Percentiles rank a stretch among this genome's conserved stretches.
Evolutionary conservation across 2,888 invertebrate species (phyloP).

Genomic region (Oscheius onirici): DNA sequence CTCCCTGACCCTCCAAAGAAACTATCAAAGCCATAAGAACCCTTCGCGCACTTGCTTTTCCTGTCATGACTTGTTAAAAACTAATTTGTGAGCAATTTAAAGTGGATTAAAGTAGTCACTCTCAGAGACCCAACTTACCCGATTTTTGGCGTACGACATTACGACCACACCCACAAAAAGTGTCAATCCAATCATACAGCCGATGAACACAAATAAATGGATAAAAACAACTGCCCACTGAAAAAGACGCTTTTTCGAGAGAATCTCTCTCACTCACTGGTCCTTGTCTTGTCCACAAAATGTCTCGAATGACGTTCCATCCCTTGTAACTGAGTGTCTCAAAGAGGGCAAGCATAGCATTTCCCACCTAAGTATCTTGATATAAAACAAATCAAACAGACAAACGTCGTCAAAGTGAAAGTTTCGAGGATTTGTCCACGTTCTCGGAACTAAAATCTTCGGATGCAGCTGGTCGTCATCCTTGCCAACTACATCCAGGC

Average conservation of each 20-base stretch:
- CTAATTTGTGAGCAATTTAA: too few species aligned
- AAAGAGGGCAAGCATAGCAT: slow-evolving; percentile 95
- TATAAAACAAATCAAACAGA: too few species aligned
- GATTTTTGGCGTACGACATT: slow-evolving; percentile 99
- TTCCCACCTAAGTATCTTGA: slow-evolving; percentile 76
- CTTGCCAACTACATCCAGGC: slow-evolving; percentile 90
- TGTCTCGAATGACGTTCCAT: slow-evolving; percentile 99
- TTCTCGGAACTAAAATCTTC: slow-evolving; percentile 75
- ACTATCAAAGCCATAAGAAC: too few species aligned
- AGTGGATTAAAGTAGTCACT: too few species aligned
- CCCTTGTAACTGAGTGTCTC: slow-evolving; percentile 99
- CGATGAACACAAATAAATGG: slow-evolving; percentile 98
- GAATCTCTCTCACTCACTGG: slow-evolving; percentile 79
- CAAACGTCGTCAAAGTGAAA: slow-evolving; percentile 97
- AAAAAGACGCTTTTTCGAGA: slow-evolving; percentile 20
- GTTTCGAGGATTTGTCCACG: slow-evolving; percentile 91
- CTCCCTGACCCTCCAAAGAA: too few species aligned
- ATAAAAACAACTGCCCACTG: slow-evolving; percentile 86
- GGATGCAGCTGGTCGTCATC: slow-evolving; percentile 84
- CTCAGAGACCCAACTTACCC: too few species aligned
- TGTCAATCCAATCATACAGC: slow-evolving; percentile 99
- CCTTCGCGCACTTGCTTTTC: too few species aligned
- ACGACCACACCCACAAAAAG: slow-evolving; percentile 99
- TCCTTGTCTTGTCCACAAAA: slow-evolving; percentile 92
- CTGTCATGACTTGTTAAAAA: too few species aligned